Base-by-base conservation (phyloP, 2,888 invertebrate species). In the Diarsia brunnea region DNA sequence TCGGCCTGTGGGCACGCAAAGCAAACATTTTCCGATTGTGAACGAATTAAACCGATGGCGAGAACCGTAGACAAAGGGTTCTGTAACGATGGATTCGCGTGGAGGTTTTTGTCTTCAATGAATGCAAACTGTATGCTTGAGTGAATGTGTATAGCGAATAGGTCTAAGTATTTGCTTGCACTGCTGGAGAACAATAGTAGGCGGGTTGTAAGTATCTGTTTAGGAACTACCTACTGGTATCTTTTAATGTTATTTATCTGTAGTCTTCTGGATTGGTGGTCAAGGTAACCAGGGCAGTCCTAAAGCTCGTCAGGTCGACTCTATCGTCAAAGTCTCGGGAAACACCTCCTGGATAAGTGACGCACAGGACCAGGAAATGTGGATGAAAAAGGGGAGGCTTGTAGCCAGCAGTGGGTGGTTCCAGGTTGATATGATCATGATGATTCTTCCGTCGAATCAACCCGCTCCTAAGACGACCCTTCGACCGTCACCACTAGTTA, bases 31-130 rank as follows among this genome's bases (percentile, higher is more conserved):
- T 78, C 79, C 75, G 61, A 83, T 82, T 75, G 69, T 78, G 66
- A 81, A 74, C 75, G 78, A 85, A 85, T 84, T 80, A 85, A 80
- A 73, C 79, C 43, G 72, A 82, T 80, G 71, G 31, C 27, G 66
- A 66, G 58, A 67, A 65, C 51, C 49, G 55, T 79, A 75, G 78
- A 88, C 87, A 88, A 88, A 84, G 74, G 78, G 64, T 69, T 68
- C 60, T 58, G 74, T 88, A 88, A 88, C 69, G 85, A 83, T 82
- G 69, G 64, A 65, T 85, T 88, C 73, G 88, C 88, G 87, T 87
- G 88, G 65, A 49, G 24, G 66, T 73, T 74, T 79, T 79, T 80
- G 74, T 87, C 77, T 82, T 74, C 68, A 66, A 53, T 69, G 47
- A 78, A 79, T 68, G 83, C 69, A 75, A 66, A 71, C 72, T 55